phyloP scores from a whole-genome alignment of 2,888 invertebrate genomes.

The Lamellibrachia satsuma region DNA sequence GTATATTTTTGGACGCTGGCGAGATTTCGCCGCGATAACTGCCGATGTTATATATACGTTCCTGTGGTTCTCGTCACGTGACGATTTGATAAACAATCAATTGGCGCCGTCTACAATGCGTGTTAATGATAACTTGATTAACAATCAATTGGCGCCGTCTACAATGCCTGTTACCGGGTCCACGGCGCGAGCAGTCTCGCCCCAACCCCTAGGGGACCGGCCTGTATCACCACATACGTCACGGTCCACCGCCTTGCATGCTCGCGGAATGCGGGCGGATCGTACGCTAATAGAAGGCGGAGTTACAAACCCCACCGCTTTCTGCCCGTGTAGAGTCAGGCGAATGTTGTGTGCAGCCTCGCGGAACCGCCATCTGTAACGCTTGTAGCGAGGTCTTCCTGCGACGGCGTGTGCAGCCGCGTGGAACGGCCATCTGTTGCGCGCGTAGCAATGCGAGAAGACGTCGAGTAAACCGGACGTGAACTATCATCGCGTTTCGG shows the following conservation, averaged over 20 bases:
- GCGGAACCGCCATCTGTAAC: not conserved
- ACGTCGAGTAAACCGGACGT: not conserved
- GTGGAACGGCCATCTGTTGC: not conserved
- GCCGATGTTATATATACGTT: not conserved
- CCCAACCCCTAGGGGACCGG: not conserved
- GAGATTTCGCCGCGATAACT: not conserved
- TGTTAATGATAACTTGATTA: constrained; percentile 17
- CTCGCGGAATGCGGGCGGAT: not conserved
- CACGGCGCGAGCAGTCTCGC: not conserved
- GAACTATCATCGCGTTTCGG: not conserved
- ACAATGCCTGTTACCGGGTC: not conserved
- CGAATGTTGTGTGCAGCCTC: not conserved
- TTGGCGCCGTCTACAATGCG: not conserved
- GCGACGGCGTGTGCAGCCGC: not conserved
- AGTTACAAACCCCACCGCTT: not conserved
- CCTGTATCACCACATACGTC: not conserved
- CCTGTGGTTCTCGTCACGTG: not conserved
- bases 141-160: constrained; percentile 17
- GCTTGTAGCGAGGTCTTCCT: not conserved
- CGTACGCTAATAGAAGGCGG: constrained; percentile 4
- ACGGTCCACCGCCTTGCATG: not conserved
- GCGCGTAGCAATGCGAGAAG: not conserved
- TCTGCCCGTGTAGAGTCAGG: not conserved
- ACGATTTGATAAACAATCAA: not conserved
- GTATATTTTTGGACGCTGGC: not conserved